phyloP scores from a whole-genome alignment of 2,888 invertebrate genomes.

The Argyresthia goedartella region DNA sequence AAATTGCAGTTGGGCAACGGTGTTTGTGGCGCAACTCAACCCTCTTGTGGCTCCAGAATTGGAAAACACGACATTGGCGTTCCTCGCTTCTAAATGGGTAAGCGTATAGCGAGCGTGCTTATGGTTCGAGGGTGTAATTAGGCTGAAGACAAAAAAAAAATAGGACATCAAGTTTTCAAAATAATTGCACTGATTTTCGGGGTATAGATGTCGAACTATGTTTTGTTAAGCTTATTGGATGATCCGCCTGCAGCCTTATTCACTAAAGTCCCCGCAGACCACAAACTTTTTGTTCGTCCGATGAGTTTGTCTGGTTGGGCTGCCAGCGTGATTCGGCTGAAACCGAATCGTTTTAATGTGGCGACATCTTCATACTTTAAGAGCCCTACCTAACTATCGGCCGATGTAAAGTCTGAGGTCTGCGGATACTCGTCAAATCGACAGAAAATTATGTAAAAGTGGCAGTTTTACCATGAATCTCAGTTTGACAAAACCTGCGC shows the following conservation, averaged over 20 bases:
- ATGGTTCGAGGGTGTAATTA: neutral
- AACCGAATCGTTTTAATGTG: no score
- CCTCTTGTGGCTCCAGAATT: slow-evolving; percentile 42
- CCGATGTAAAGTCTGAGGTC: no score
- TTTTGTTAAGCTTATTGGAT: neutral
- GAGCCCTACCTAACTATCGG: no score
- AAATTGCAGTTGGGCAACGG: slow-evolving; percentile 39
- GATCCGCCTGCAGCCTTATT: neutral
- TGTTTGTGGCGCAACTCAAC: slow-evolving; percentile 44
- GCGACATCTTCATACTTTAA: no score
- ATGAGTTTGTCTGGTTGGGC: no score
- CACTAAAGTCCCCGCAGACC: no score
- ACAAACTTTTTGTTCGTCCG: no score
- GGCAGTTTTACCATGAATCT: no score
- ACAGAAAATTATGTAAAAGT: no score
- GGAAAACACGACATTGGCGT: slow-evolving; percentile 29
- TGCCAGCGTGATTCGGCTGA: no score
- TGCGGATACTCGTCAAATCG: no score
- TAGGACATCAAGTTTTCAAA: neutral
- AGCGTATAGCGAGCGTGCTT: neutral
- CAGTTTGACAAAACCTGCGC: no score
- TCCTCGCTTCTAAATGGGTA: slow-evolving; percentile 26
- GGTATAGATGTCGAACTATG: neutral
- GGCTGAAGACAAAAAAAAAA: neutral
- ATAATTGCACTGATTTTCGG: neutral